phyloP scores from a whole-genome alignment of 2,113 vertebrate species.

The Heterochromis multidens region DNA sequence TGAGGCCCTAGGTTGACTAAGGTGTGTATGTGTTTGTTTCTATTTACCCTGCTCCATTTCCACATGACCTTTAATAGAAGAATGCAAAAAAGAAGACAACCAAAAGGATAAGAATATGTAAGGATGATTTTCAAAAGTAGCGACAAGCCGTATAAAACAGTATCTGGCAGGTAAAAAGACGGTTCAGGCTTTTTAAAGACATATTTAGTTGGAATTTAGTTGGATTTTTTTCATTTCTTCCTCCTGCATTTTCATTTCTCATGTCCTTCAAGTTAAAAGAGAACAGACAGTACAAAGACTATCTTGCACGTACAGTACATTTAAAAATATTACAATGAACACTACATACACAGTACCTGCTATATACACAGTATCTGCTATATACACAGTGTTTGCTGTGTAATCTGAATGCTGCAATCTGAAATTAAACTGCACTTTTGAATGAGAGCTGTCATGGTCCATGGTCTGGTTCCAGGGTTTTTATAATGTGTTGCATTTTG shows the following conservation, averaged over 20 bases:
- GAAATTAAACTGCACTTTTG: slow-evolving; percentile 19
- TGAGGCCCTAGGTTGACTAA: not conserved
- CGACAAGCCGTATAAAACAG: not conserved
- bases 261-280: slow-evolving; percentile 10
- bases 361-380: slow-evolving; percentile 7
- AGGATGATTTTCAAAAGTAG: not conserved
- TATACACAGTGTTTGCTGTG: slow-evolving; percentile 33
- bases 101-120: not conserved
- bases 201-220: not conserved
- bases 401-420: slow-evolving; percentile 60
- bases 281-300: slow-evolving; percentile 8
- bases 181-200: too few species aligned
- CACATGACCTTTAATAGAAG: not conserved
- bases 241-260: not conserved
- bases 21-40: not conserved
- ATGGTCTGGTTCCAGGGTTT: too few species aligned
- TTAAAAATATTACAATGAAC: slow-evolving; percentile 40
- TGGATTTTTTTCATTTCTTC: not conserved
- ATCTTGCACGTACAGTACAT: slow-evolving; percentile 9
- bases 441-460: not conserved
- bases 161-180: too few species aligned
- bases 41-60: not conserved
- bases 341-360: not conserved
- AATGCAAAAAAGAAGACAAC: not conserved
- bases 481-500: too few species aligned